These are phyloP conservation scores for Mobula hypostoma DNA, from an alignment of 2,113 vertebrate genomes.

Conservation along the genomic window DNA sequence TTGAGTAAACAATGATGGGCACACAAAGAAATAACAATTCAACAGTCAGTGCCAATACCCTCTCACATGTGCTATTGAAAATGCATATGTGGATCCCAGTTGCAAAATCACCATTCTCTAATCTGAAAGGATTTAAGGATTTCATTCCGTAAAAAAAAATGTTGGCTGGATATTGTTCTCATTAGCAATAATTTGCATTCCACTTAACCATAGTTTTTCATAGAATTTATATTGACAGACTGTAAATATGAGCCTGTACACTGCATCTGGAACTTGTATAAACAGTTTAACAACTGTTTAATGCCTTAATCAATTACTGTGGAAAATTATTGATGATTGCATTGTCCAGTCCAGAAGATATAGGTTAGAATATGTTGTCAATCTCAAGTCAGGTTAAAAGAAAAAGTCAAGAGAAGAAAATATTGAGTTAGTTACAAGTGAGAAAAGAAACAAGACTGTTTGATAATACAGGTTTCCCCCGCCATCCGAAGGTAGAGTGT, in stretches of 20 bases:
- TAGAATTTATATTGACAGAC: background rate
- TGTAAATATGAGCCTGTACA: background rate
- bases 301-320: too few relatives aligned
- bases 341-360: too few relatives aligned
- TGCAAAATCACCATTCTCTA: background rate
- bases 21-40: background rate
- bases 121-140: background rate
- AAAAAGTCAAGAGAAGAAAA: too few relatives aligned
- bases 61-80: background rate
- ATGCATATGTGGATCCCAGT: background rate
- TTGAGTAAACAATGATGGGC: background rate
- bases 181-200: background rate
- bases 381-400: too few relatives aligned
- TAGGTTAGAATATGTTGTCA: too few relatives aligned
- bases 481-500: too few relatives aligned
- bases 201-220: background rate
- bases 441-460: background rate
- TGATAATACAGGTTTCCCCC: background rate
- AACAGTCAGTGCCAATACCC: too few relatives aligned
- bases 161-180: background rate
- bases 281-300: too few relatives aligned
- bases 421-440: too few relatives aligned
- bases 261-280: too few relatives aligned
- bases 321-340: too few relatives aligned
- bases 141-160: background rate